Base-by-base conservation (phyloP, 2,888 invertebrate species). In the Ypsolopha scabrella region DNA sequence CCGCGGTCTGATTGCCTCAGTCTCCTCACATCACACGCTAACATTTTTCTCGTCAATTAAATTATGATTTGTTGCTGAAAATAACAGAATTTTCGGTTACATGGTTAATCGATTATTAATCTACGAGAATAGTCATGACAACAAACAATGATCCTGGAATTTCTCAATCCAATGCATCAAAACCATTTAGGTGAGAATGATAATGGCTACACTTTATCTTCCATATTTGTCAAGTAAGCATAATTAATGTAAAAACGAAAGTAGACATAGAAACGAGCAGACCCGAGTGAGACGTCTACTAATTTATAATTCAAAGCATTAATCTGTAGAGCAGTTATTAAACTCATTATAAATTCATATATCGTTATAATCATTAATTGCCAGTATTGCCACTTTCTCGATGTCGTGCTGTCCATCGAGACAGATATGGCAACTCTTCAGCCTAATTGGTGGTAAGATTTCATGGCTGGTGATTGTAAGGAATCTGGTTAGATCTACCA, bases 211-310 rank as follows among this genome's bases (percentile, higher is more conserved):
- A 43, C 13, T 14, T 43, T 9, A 43, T 24, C 14, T 10, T 46
- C 35, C 24, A 46, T 46, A 7, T 34, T 46, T 50, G 24, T 43
- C 50, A 43, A 13, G 41, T 50, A 35, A 52, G 49, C 51, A 54
- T 61, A 61, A 63, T 69, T 67, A 61, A 63, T 58, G 63, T 57
- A 70, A 62, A 66, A 68, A 58, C 60, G 69, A 68, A 70, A 70
- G 69, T 67, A 24, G 24, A 24, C 4, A 65, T 64, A 60, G 54
- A 57, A 60, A 60, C 58, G n/a, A 6, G 8, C 35, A 9, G 48
- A 36, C 48, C 51, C 37, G 8, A 46, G 36, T 10, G 52, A 48
- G 47, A 35, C 46, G 41, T 11, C 33, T 46, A 24, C 24, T 24
- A 39, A 51, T 56, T 52, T 53, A 53, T 56, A 50, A 53, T 49